phyloP scores from a whole-genome alignment of 2,888 invertebrate species.

The Leptogaster cylindrica region DNA sequence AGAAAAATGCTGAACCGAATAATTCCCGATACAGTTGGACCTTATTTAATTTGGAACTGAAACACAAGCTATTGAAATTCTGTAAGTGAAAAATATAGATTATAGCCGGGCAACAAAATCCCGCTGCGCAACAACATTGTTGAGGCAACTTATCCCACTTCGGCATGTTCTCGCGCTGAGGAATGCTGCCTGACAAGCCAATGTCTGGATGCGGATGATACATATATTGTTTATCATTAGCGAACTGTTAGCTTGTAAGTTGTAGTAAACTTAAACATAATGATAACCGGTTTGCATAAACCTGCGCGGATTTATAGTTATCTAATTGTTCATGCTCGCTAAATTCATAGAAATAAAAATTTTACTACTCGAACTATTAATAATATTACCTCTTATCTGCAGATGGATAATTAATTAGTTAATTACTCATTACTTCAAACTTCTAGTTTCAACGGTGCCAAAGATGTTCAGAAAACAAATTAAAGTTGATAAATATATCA shows the following conservation, averaged over 20 bases:
- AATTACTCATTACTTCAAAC: too few species aligned
- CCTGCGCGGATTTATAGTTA: constrained; percentile 23
- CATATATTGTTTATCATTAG: constrained; percentile 41
- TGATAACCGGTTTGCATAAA: constrained; percentile 30
- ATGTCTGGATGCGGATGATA: constrained; percentile 32
- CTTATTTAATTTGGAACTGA: too few species aligned
- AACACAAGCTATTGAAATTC: too few species aligned
- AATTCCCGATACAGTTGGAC: too few species aligned
- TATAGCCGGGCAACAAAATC: background rate
- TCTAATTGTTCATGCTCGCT: constrained; percentile 1
- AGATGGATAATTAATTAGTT: too few species aligned
- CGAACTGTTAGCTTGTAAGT: constrained; percentile 35
- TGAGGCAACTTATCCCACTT: constrained; percentile 23
- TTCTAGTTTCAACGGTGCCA: too few species aligned
- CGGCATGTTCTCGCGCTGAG: constrained; percentile 23
- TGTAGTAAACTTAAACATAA: constrained; percentile 24
- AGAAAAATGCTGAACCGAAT: too few species aligned
- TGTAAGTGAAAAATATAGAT: background rate
- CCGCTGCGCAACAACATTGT: constrained; percentile 20
- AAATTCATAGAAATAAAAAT: too few species aligned
- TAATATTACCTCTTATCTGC: too few species aligned
- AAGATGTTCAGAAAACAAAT: too few species aligned
- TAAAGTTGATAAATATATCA: too few species aligned
- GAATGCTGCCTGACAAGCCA: constrained; percentile 39
- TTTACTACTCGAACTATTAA: too few species aligned